Base-by-base conservation (phyloP, 1,140 invertebrate species). In the Pachypeltis micranthus region DNA sequence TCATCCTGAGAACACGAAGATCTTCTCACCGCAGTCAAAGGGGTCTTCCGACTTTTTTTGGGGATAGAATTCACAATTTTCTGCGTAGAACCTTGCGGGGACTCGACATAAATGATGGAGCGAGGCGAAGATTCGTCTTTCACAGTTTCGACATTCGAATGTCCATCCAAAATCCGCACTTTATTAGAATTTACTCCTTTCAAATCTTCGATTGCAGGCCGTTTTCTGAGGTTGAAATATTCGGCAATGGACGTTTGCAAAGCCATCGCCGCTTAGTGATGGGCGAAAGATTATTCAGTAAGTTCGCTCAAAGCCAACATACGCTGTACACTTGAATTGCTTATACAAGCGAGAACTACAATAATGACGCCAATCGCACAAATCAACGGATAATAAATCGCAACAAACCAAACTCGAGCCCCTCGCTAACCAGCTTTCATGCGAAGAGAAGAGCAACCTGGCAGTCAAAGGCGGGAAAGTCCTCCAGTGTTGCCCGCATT, bases 191-290 rank as follows among this genome's bases (percentile, higher is more conserved):
- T 26, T 10, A n/a, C 44, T 12, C 21, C 59, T 44, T 59, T 44
- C 12, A 39, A 21, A 16, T 51, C 34, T 21, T 60, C 65, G 27
- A 62, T 54, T 26, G 66, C 66, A 4, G 24, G 62, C 23, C 66
- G 29, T 54, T 67, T 67, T 16, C 63, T 34, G 34, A 26, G 62
- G 26, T 34, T 59, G 59, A 67, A 67, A 59, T 65, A 67, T 24
- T 67, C 54, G 4, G 59, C 34, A 25, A 67, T 64, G 16, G 66
- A 59, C 1, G 66, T 64, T 29, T 67, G 66, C 14, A 51, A n/a
- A 4, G 65, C 44, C 65, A 66, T 66, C 25, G 16, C n/a, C n/a
- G n/a, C n/a, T n/a, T n/a, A n/a, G n/a, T n/a, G n/a, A n/a, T n/a
- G n/a, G n/a, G n/a, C n/a, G n/a, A n/a, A n/a, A n/a, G n/a, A n/a